These are phyloP conservation scores for Tachina lurida DNA, from an alignment of 2,888 invertebrate genomes.

Conservation along the genomic window DNA sequence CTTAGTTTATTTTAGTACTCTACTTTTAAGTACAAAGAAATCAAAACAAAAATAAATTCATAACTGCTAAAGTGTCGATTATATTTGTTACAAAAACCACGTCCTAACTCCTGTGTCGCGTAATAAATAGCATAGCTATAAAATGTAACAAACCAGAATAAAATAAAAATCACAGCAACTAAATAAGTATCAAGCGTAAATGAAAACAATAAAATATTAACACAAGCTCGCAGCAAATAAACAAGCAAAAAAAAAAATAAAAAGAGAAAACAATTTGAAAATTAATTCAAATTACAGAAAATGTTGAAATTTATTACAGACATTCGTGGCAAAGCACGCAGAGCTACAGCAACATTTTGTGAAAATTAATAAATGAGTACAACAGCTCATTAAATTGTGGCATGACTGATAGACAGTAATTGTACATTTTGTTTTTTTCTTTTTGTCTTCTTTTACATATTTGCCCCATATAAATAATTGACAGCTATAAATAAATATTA, in stretches of 20 bases:
- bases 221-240: not conserved
- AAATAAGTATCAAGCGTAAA: conserved; percentile 49
- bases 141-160: conserved; percentile 4
- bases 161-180: conserved; percentile 47
- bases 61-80: too few species aligned
- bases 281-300: conserved; percentile 46
- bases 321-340: not conserved
- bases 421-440: too few species aligned
- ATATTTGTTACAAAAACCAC: too few species aligned
- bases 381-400: conserved; percentile 17
- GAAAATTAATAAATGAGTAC: conserved; percentile 23
- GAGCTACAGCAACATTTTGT: conserved; percentile 3
- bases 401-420: conserved; percentile 21
- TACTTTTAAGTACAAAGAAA: too few species aligned
- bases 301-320: conserved; percentile 49
- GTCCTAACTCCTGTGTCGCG: too few species aligned
- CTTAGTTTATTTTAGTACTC: too few species aligned
- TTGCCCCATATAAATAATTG: too few species aligned
- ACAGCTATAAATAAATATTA: too few species aligned
- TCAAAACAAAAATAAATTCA: too few species aligned
- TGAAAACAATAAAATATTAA: conserved; percentile 53
- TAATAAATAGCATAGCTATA: too few species aligned
- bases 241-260: not conserved
- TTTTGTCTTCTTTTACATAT: too few species aligned
- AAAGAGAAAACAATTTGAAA: conserved; percentile 10